phyloP scores from a whole-genome alignment of 1,140 invertebrate species.

The Hydropsyche tenuis region DNA sequence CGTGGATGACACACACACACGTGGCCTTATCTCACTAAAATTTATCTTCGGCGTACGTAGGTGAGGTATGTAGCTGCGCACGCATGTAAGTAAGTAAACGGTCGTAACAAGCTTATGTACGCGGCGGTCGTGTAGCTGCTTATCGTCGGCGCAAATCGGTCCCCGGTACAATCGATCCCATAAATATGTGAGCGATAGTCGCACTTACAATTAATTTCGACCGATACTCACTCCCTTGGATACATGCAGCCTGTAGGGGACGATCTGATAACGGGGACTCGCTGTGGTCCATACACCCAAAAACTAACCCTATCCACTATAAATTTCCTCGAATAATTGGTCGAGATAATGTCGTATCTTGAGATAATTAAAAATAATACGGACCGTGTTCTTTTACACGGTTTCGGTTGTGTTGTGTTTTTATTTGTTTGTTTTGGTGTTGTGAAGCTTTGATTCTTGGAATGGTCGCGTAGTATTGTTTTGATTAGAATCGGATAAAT shows the following conservation, averaged over 20 bases:
- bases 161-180: slow-evolving; percentile 44
- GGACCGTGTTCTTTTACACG: too few species aligned
- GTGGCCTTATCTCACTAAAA: slow-evolving; percentile 27
- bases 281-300: too few species aligned
- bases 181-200: slow-evolving; percentile 48
- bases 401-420: too few species aligned
- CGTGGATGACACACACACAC: background rate
- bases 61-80: slow-evolving; percentile 11
- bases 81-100: slow-evolving; percentile 35
- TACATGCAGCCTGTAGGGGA: background rate
- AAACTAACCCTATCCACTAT: too few species aligned
- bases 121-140: background rate
- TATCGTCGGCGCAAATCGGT: background rate
- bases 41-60: slow-evolving; percentile 18
- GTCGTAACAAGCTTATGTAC: slow-evolving; percentile 25
- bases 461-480: too few species aligned
- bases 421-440: too few species aligned
- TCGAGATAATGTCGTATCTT: too few species aligned
- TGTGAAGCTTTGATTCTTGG: too few species aligned
- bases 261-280: too few species aligned
- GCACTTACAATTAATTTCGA: slow-evolving; percentile 49
- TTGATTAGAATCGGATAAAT: too few species aligned
- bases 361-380: too few species aligned
- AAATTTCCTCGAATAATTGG: too few species aligned
- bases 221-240: slow-evolving; percentile 28